These are phyloP conservation scores for Hirtodrosophila duncani DNA, from an alignment of 2,888 invertebrate genomes.

Conservation along the genomic window DNA sequence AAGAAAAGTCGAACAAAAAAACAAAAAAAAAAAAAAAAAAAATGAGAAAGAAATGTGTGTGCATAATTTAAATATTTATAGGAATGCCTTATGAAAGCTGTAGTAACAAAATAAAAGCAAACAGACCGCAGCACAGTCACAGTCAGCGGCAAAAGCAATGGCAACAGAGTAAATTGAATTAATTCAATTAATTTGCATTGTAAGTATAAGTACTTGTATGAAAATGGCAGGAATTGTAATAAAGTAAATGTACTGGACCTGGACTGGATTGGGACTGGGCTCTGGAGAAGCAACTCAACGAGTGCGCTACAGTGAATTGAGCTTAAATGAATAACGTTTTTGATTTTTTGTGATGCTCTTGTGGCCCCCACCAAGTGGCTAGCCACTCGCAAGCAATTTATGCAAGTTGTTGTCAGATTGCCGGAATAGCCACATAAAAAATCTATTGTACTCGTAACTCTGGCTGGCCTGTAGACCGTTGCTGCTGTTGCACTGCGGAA, in stretches of 20 bases:
- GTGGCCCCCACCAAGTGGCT: no score
- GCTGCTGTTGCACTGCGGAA: no score
- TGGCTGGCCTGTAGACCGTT: no score
- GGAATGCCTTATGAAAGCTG: background rate
- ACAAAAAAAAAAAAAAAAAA: slow-evolving; percentile 9
- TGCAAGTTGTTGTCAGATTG: no score
- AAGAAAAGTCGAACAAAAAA: slow-evolving; percentile 2
- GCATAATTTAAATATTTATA: slow-evolving; percentile 24
- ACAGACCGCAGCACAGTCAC: slow-evolving; percentile 2
- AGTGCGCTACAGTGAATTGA: slow-evolving; percentile 38
- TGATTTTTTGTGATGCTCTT: slow-evolving; percentile 27
- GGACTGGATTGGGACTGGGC: background rate
- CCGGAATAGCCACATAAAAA: no score
- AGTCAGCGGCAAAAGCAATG: slow-evolving; percentile 35
- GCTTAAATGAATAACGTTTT: slow-evolving; percentile 59
- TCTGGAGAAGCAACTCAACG: slow-evolving; percentile 57
- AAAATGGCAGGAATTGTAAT: slow-evolving; percentile 62
- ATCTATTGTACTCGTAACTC: no score
- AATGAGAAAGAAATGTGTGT: slow-evolving; percentile 1
- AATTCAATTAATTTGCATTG: slow-evolving; percentile 76
- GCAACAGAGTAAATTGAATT: slow-evolving; percentile 65
- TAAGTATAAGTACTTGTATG: slow-evolving; percentile 51
- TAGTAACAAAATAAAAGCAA: slow-evolving; percentile 1
- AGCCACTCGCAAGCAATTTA: slow-evolving; percentile 55
- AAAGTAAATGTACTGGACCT: slow-evolving; percentile 42